Evolutionary conservation across 2,888 invertebrate species (phyloP).

Genomic region (Hypsopygia costalis): DNA sequence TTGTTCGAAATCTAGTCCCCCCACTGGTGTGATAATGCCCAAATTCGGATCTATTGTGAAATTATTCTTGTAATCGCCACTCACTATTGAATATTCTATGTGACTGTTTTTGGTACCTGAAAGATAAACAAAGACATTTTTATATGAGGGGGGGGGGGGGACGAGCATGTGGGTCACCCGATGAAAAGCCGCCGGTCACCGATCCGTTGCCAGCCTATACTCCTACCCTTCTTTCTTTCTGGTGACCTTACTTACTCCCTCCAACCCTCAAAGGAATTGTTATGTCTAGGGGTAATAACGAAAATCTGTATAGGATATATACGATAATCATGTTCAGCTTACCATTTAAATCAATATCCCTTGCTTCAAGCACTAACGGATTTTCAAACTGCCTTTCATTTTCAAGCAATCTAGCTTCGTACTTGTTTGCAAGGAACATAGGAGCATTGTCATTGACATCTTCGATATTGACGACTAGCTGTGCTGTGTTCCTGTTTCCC

Average conservation of each 20-base stretch:
- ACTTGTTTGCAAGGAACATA: slow-evolving; percentile 89
- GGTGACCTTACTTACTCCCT: no score
- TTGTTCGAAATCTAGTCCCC: slow-evolving; percentile 90
- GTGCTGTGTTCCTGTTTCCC: slow-evolving; percentile 90
- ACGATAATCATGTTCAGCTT: no score
- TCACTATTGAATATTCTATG: slow-evolving; percentile 89
- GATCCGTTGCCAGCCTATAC: no score
- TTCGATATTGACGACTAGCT: slow-evolving; percentile 89
- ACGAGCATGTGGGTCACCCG: no score
- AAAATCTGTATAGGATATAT: no score
- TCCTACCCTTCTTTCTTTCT: no score
- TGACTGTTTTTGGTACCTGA: slow-evolving; percentile 92
- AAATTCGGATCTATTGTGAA: slow-evolving; percentile 89
- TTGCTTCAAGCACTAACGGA: slow-evolving; percentile 88
- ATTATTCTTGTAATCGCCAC: slow-evolving; percentile 87
- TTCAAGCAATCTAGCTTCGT: slow-evolving; percentile 91
- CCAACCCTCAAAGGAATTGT: no score
- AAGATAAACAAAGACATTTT: no score
- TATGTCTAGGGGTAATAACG: no score
- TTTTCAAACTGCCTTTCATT: slow-evolving; percentile 90
- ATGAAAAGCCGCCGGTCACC: no score
- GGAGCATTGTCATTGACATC: slow-evolving; percentile 96
- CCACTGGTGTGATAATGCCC: slow-evolving; percentile 86
- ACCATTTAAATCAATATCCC: slow-evolving; percentile 93
- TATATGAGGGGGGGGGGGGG: no score